These are phyloP conservation scores for Smutsia gigantea DNA, from an alignment of 2,797 vertebrate species.

Conservation along the genomic window DNA sequence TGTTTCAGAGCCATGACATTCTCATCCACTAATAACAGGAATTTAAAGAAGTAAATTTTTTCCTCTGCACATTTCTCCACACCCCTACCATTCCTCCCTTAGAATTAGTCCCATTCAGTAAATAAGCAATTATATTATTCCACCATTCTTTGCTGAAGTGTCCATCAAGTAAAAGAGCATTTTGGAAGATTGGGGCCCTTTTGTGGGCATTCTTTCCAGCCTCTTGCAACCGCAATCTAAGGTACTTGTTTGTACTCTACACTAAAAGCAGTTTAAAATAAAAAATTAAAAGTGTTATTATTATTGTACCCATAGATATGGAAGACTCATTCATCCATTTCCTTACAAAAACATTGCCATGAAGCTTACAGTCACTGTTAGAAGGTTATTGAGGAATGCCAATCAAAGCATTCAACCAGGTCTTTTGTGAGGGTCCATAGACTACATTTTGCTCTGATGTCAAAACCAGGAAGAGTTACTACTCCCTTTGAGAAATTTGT, in stretches of 20 bases:
- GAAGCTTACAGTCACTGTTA: neutral
- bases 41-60: neutral
- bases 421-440: neutral
- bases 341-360: neutral
- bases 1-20: neutral
- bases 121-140: neutral
- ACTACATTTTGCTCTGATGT: neutral
- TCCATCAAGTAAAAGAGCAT: neutral
- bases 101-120: neutral
- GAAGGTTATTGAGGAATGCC: neutral
- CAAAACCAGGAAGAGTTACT: neutral
- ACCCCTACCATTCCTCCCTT: neutral
- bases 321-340: neutral
- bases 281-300: neutral
- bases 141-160: neutral
- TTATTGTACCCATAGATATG: neutral
- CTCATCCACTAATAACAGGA: neutral
- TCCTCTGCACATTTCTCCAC: neutral
- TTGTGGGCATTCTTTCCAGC: neutral
- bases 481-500: neutral
- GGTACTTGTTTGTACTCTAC: neutral
- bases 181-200: neutral
- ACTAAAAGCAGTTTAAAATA: slow-evolving; percentile 21
- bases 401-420: neutral
- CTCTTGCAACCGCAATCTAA: neutral